These are phyloP conservation scores for Zygogramma bicolorata DNA, from an alignment of 2,888 invertebrate species.

Conservation along the genomic window DNA sequence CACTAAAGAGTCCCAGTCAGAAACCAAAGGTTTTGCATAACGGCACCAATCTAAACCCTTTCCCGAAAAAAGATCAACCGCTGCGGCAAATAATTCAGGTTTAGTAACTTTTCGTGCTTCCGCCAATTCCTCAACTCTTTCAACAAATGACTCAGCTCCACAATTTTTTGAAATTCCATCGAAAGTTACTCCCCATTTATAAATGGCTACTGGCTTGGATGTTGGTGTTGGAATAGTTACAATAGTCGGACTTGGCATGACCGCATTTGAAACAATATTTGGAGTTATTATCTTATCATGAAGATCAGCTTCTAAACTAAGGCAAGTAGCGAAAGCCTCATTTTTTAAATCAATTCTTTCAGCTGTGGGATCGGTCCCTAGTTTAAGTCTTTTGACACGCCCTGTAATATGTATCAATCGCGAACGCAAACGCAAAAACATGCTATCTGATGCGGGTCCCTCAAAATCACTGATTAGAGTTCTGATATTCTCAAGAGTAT, in stretches of 20 bases:
- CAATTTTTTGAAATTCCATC: conserved; percentile 1
- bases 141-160: conserved; percentile 1
- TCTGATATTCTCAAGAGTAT: not conserved
- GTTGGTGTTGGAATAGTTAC: not conserved
- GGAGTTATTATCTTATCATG: not conserved
- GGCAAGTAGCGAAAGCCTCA: not conserved
- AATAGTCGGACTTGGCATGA: not conserved
- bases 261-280: not conserved
- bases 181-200: not conserved
- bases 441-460: not conserved
- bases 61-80: conserved; percentile 3
- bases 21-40: not conserved
- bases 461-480: not conserved
- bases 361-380: not conserved
- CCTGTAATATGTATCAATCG: not conserved
- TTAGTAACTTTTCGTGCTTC: conserved; percentile 2
- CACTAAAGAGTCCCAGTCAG: not conserved
- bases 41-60: not conserved
- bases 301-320: not conserved
- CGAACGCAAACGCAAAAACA: not conserved
- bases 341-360: not conserved
- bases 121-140: conserved; percentile 4
- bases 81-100: conserved; percentile 1
- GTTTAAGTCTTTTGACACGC: not conserved
- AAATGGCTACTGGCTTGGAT: not conserved